Conservation (phyloP, 2,888 invertebrate genomes). For the Hetaerina titia region DNA sequence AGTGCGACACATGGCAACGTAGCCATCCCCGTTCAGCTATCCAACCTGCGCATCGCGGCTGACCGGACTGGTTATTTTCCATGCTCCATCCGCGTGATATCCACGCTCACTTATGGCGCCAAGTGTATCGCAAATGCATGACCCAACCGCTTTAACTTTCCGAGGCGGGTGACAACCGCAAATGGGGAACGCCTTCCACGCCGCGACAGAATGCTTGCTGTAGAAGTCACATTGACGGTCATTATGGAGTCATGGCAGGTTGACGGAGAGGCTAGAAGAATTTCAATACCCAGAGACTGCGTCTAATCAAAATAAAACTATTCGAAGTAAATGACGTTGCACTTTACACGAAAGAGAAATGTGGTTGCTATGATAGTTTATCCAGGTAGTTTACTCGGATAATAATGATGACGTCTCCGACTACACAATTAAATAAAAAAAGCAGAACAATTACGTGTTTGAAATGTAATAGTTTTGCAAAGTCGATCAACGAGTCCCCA, state of each 20-base stretch:
- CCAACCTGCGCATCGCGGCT: background rate
- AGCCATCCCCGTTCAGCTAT: background rate
- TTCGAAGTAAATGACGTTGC: background rate
- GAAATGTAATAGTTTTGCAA: too few relatives aligned
- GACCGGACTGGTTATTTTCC: constrained; percentile 32
- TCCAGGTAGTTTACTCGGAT: too few relatives aligned
- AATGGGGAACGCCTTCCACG: background rate
- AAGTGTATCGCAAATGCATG: background rate
- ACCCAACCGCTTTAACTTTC: background rate
- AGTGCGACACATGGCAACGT: constrained; percentile 48
- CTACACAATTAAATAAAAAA: too few relatives aligned
- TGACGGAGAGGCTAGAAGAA: background rate
- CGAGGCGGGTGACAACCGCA: background rate
- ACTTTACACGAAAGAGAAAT: background rate
- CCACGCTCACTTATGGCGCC: background rate
- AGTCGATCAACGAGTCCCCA: background rate
- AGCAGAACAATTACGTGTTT: too few relatives aligned
- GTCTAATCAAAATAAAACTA: background rate
- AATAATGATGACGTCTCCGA: too few relatives aligned
- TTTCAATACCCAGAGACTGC: background rate
- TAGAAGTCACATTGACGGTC: constrained; percentile 4
- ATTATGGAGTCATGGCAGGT: background rate
- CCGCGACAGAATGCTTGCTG: background rate
- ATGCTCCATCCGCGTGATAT: constrained; percentile 31
- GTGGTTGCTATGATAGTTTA: background rate